A percentile compares a stretch with the other conserved stretches of the same genome.
These are phyloP conservation scores for Eristalinus aeneus DNA, from an alignment of 2,888 invertebrate genomes.

Conservation along the genomic window DNA sequence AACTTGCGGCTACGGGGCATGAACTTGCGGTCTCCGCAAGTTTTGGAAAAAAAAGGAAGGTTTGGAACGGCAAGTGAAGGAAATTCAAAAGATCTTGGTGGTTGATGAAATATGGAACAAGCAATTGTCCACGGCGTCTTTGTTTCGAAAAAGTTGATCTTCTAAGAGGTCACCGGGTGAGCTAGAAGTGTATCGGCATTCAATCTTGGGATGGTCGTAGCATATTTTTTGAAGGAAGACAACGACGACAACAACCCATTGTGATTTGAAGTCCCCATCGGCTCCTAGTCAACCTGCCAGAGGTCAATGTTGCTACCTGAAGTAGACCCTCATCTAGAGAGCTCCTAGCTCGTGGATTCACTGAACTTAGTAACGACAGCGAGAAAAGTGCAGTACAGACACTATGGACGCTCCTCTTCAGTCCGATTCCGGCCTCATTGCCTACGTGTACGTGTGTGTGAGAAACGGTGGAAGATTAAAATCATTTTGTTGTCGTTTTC, in stretches of 20 bases:
- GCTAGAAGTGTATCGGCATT: no score
- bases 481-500: background rate
- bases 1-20: background rate
- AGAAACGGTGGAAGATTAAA: background rate
- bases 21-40: background rate
- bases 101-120: no score
- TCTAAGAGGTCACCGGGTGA: no score
- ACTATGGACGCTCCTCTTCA: background rate
- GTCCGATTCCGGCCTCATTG: background rate
- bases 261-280: background rate
- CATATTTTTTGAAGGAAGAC: no score
- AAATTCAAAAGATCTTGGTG: no score
- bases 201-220: no score
- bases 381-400: background rate
- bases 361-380: background rate
- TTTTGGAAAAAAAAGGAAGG: no score
- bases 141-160: no score
- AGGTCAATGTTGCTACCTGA: background rate
- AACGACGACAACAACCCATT: background rate
- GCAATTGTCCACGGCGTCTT: no score
- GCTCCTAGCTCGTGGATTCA: background rate
- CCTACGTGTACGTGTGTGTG: background rate
- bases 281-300: no score
- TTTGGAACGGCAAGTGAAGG: no score
- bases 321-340: background rate